A percentile compares a stretch with the other conserved stretches of the same genome.
phyloP scores from a whole-genome alignment of 2,113 vertebrate genomes.

The Actinemys pallida region DNA sequence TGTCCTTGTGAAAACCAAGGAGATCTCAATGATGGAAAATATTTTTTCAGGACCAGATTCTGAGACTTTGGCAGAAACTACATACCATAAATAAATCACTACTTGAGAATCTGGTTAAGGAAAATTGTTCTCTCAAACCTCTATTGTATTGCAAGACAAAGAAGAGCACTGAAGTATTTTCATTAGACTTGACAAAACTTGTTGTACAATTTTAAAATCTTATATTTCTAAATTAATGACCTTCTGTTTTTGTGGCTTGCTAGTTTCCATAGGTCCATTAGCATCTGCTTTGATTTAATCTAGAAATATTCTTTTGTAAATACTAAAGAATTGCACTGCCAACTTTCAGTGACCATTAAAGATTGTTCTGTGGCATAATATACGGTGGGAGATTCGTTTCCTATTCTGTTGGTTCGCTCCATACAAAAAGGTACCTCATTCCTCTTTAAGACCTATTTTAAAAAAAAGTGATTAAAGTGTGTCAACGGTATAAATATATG shows the following conservation, averaged over 20 bases:
- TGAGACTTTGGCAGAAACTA: not conserved
- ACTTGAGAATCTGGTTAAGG: not conserved
- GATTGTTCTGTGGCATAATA: not conserved
- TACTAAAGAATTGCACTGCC: not conserved
- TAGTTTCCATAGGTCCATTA: not conserved
- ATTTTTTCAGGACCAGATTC: fast-evolving
- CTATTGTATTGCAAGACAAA: fast-evolving
- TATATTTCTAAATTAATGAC: not conserved
- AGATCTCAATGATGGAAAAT: not conserved
- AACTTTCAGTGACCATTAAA: not conserved
- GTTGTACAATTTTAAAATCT: not conserved
- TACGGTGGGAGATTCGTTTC: not conserved
- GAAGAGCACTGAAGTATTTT: not conserved
- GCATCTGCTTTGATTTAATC: not conserved
- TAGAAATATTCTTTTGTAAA: not conserved
- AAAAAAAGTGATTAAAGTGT: not conserved
- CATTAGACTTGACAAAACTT: not conserved
- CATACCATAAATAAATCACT: not conserved
- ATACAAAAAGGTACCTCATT: not conserved
- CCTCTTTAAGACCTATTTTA: not conserved
- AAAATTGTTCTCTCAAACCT: not conserved
- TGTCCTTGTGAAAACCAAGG: not conserved
- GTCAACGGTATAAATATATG: not conserved
- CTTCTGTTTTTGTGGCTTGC: not conserved
- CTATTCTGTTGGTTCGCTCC: not conserved